Evolutionary conservation across 2,113 vertebrate genomes (phyloP).

Genomic region (Engystomops pustulosus): DNA sequence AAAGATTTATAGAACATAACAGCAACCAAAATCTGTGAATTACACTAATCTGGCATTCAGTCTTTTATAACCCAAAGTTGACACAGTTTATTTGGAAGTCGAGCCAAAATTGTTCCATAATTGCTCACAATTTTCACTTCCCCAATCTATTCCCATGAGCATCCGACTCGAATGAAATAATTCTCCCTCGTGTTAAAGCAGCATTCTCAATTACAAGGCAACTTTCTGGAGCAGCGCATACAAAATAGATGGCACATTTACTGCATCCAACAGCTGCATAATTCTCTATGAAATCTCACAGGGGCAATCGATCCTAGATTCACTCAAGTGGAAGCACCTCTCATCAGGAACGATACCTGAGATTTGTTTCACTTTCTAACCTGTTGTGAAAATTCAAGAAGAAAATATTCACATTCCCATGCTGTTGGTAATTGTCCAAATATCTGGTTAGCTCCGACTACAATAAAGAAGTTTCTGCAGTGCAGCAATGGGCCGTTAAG

Average conservation of each 20-base stretch:
- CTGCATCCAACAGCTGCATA: constrained; percentile 37
- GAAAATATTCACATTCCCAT: neutral
- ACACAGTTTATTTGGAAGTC: constrained; percentile 44
- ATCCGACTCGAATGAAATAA: constrained; percentile 53
- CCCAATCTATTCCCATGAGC: constrained; percentile 18
- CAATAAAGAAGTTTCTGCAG: neutral
- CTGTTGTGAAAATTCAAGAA: neutral
- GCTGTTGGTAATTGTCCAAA: neutral
- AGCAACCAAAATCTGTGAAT: neutral
- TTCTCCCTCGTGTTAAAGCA: constrained; percentile 35
- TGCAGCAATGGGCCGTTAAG: neutral
- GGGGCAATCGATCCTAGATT: constrained; percentile 23
- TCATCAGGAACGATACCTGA: constrained; percentile 2
- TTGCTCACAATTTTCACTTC: constrained; percentile 45
- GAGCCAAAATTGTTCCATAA: constrained; percentile 39
- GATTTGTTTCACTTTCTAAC: constrained; percentile 4
- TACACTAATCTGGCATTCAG: constrained; percentile 2
- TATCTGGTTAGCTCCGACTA: too few species aligned
- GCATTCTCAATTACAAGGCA: constrained; percentile 54
- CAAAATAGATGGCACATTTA: constrained; percentile 48
- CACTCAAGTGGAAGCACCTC: constrained; percentile 3
- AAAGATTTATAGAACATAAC: neutral
- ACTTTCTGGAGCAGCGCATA: constrained; percentile 23
- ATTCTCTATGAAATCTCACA: constrained; percentile 1
- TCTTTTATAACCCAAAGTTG: neutral